These are phyloP conservation scores for Thomomys bottae DNA, from an alignment of 2,113 vertebrate genomes.

Conservation along the genomic window DNA sequence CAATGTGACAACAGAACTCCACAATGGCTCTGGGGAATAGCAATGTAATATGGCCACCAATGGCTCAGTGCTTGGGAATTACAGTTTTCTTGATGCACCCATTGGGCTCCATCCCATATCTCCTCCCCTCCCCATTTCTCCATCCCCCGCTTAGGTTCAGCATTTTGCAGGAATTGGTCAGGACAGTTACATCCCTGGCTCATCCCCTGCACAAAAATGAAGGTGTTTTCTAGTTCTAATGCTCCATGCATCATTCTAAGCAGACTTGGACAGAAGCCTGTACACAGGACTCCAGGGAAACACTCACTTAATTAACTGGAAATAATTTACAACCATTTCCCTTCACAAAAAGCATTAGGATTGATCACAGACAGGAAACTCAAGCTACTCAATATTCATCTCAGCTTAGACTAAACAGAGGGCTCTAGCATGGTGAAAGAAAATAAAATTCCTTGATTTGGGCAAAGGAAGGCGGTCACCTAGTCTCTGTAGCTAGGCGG, in stretches of 20 bases:
- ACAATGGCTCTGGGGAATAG: background rate
- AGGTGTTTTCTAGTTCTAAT: constrained; percentile 2
- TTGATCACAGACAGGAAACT: constrained; percentile 75
- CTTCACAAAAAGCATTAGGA: constrained; percentile 76
- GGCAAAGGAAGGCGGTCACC: background rate
- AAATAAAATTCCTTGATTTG: constrained; percentile 29
- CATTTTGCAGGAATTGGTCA: background rate
- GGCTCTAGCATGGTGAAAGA: constrained; percentile 26
- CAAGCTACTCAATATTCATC: constrained; percentile 58
- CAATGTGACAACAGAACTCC: background rate
- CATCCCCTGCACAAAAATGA: constrained; percentile 21
- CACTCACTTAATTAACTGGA: constrained; percentile 75
- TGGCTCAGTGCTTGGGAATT: background rate
- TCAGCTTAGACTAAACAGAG: constrained; percentile 46
- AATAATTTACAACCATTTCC: constrained; percentile 73
- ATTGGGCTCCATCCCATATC: background rate
- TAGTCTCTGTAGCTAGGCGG: background rate
- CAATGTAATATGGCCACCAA: fast-evolving
- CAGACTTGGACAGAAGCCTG: constrained; percentile 57
- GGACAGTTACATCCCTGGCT: background rate
- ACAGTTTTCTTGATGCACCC: fast-evolving
- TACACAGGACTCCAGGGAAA: constrained; percentile 58
- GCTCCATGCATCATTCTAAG: constrained; percentile 63
- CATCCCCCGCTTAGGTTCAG: background rate
- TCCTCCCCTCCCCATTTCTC: no score